phyloP scores from a whole-genome alignment of 2,113 vertebrate species.

The Calonectris borealis region DNA sequence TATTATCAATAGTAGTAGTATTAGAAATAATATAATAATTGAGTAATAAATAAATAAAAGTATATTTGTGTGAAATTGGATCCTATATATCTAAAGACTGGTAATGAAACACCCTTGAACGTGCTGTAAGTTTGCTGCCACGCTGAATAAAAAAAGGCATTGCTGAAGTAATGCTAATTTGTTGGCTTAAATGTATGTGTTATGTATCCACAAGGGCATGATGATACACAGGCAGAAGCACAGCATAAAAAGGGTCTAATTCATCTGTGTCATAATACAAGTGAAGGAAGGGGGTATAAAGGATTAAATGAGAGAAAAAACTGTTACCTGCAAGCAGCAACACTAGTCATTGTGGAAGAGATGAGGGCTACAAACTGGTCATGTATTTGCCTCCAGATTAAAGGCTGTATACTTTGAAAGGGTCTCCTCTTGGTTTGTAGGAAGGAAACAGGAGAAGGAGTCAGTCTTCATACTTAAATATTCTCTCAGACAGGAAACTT shows the following conservation, averaged over 20 bases:
- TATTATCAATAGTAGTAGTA: not conserved
- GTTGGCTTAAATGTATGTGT: not conserved
- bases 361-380: not conserved
- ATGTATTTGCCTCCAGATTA: not conserved
- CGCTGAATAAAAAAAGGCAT: not conserved
- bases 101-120: not conserved
- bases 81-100: not conserved
- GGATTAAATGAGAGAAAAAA: not conserved
- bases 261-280: not conserved
- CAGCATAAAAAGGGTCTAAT: not conserved
- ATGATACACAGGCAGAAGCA: not conserved
- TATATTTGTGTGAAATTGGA: not conserved
- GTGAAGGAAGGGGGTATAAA: not conserved
- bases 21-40: not conserved
- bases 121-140: not conserved
- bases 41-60: not conserved
- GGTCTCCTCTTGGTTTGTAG: not conserved
- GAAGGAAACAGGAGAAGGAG: constrained; percentile 32
- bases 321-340: not conserved
- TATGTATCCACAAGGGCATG: not conserved
- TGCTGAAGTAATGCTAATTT: not conserved
- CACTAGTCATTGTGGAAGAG: not conserved
- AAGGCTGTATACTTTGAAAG: not conserved
- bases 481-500: constrained; percentile 24
- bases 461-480: not conserved